Evolutionary conservation across 2,113 vertebrate species (phyloP).

Genomic region (Poeciliopsis turrubarensis): DNA sequence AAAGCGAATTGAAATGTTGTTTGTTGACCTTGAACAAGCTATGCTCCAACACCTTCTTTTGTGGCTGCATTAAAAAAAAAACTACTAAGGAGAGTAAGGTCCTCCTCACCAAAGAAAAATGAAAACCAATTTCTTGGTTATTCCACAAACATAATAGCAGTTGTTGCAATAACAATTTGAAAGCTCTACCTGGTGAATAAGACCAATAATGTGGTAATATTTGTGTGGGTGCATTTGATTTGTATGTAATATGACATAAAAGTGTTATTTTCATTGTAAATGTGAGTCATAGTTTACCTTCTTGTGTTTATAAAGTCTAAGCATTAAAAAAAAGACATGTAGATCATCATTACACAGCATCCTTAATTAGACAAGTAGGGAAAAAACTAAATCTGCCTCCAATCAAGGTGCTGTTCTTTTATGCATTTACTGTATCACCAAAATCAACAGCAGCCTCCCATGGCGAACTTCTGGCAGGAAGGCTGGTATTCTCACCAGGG

Average conservation of each 20-base stretch:
- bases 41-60: too few species aligned
- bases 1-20: too few species aligned
- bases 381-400: not conserved
- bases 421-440: constrained; percentile 59
- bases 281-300: not conserved
- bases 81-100: not conserved
- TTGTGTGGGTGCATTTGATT: not conserved
- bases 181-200: not conserved
- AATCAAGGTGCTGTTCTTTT: constrained; percentile 50
- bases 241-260: not conserved
- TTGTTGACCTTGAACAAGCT: too few species aligned
- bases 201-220: not conserved
- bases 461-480: constrained; percentile 70
- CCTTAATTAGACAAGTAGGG: constrained; percentile 26
- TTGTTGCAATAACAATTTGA: not conserved
- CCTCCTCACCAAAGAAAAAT: not conserved
- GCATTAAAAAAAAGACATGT: constrained; percentile 1
- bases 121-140: not conserved
- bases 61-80: not conserved
- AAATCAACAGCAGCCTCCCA: constrained; percentile 64
- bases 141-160: not conserved
- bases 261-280: not conserved
- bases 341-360: not conserved
- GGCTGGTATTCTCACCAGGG: constrained; percentile 72
- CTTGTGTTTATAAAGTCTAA: not conserved